Evolutionary conservation across 2,113 vertebrate species (phyloP), one percentile per base, ranked within the genome.

Genomic region (Nothobranchius furzeri): DNA sequence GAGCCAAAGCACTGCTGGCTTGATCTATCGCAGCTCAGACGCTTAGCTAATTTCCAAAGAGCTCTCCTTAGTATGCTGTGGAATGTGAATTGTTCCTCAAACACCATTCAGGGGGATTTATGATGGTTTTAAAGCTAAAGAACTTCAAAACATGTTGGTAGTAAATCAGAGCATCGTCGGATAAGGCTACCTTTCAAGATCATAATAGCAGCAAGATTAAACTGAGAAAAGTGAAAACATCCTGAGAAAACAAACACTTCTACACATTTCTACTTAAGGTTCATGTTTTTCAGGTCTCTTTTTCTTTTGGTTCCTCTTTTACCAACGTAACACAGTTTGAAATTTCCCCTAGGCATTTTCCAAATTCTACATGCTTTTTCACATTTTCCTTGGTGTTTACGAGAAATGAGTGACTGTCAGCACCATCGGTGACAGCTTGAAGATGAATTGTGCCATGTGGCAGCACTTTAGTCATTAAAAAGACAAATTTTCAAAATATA

Each of bases 31-130:
- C 13, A n/a, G 15, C 12, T 24, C 8, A 60, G 7, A 1, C 60
- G 46, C 9, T 56, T 68, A 46, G 37, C 75, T 79, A 63, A 35
- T 68, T 68, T 66, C 68, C 24, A 80, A 45, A 68, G 52, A 63
- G 37, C 45, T 59, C 54, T 42, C 52, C 65, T 36, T 57, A 63
- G 42, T 54, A 56, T n/a, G 8, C 60, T 64, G 57, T 59, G 77
- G 71, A 85, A 83, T 82, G 78, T 71, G 53, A 74, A 70, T 14
- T 14, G 13, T 36, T 12, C 30, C 24, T 76, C 58, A 79, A 15
- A 49, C 45, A 67, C n/a, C 13, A 50, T 60, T 82, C 59, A 60
- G 37, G 62, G 56, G 37, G 70, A 82, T 88, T 78, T 76, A 76
- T 59, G 73, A 63, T 24, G 3, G 15, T 30, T n/a, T 20, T 73